These are phyloP conservation scores for Fregetta grallaria DNA, from an alignment of 2,113 vertebrate genomes.

Conservation along the genomic window DNA sequence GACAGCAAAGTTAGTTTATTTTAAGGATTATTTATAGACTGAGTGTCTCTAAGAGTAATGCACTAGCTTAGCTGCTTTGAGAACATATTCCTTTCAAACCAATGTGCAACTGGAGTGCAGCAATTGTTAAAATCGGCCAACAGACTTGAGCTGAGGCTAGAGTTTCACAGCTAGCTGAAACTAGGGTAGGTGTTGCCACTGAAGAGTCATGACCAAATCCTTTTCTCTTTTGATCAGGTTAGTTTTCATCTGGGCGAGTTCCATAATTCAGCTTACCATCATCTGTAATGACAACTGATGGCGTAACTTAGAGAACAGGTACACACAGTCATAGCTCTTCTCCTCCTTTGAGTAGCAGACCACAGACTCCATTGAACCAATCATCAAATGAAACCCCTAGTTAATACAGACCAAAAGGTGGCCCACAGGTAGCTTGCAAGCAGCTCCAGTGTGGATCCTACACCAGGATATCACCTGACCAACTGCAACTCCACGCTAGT, in stretches of 20 bases:
- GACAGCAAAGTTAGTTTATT: background rate
- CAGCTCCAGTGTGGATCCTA: background rate
- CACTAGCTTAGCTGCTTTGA: conserved; percentile 27
- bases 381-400: background rate
- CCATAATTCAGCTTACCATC: background rate
- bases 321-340: background rate
- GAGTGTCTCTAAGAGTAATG: conserved; percentile 9
- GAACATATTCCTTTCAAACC: conserved; percentile 37
- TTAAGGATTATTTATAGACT: conserved; percentile 53
- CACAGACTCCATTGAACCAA: background rate
- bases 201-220: background rate
- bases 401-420: background rate
- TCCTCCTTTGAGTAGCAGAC: background rate
- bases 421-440: background rate
- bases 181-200: background rate
- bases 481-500: background rate
- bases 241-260: background rate
- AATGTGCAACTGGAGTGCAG: background rate
- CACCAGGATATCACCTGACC: background rate
- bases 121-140: background rate
- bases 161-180: background rate
- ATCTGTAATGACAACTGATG: background rate
- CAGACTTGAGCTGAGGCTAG: background rate
- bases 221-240: background rate
- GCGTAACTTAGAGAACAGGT: background rate